Evolutionary conservation across 2,888 invertebrate genomes (phyloP), one percentile per base, ranked within the genome.

Genomic region (Drosophila mettleri): DNA sequence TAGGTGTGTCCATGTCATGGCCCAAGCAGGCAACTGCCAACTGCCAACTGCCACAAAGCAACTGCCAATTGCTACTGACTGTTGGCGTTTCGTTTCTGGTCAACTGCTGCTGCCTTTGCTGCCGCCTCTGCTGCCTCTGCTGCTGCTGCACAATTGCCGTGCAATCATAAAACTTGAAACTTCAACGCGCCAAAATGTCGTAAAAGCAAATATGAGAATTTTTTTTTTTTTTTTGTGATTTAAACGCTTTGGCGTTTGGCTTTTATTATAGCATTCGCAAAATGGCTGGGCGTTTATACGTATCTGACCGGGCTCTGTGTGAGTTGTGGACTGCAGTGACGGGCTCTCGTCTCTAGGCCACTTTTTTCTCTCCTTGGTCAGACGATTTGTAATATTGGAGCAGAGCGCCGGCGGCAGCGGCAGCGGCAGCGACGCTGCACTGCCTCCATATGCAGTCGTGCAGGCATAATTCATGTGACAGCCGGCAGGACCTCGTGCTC

Each of bases 271-370:
- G 12, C 20, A 20, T 34, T 34, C 20, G 39, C 3, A 16, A 16
- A 24, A 22, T 6, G 16, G 51, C 24, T 20, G 31, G 16, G 9
- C 22, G 24, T 38, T 55, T 29, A 45, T 45, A 45, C 27, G 27
- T 27, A 43, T 62, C 43, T 43, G 27, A 33, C 64, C 52, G 38
- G 52, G 36, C 57, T 34, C 55, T 36, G 52, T 61, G 61, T 83
- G 83, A 83, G 74, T 88, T 83, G 88, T 83, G 62, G 84, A 83
- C 83, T 83, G 88, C 83, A 83, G 84, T 74, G 46, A 58, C 67
- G 58, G 27, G 9, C 63, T 49, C 43, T 65, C 67, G 61, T 60
- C 59, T 60, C 16, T 61, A 24, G 76, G 66, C 58, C 54, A 63
- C 43, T 67, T 46, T 58, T 64, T 64, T 55, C 10, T 4, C 1